Evolutionary conservation across 2,888 invertebrate genomes (phyloP).

Genomic region (Pachydiplax longipennis): DNA sequence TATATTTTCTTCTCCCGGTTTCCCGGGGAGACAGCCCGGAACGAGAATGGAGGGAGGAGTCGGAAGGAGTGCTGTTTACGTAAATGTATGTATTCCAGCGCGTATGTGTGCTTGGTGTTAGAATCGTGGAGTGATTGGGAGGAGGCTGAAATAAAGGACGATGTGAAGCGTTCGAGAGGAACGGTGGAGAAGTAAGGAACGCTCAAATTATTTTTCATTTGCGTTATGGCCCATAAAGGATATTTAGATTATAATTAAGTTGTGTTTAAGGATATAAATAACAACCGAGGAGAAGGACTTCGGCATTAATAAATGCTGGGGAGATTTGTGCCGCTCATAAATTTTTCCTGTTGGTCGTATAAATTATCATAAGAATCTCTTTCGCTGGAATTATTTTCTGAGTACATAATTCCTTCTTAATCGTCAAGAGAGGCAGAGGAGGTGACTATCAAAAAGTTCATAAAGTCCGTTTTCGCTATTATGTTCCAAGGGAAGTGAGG

Average conservation of each 20-base stretch:
- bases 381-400: no score
- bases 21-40: constrained; percentile 21
- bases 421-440: no score
- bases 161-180: background rate
- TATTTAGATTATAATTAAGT: background rate
- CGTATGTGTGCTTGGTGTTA: background rate
- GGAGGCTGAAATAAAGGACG: background rate
- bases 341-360: background rate
- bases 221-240: background rate
- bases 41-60: background rate
- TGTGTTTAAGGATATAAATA: background rate
- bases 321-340: background rate
- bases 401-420: no score
- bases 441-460: no score
- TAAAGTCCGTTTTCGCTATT: no score
- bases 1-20: constrained; percentile 24
- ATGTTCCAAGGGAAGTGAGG: no score
- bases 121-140: no score
- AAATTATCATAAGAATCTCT: background rate
- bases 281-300: background rate
- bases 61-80: background rate
- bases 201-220: background rate
- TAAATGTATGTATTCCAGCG: background rate
- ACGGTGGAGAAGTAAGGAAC: background rate
- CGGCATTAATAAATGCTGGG: background rate